phyloP scores from a whole-genome alignment of 1,140 invertebrate species.

The Trachymyrmex cornetzi region DNA sequence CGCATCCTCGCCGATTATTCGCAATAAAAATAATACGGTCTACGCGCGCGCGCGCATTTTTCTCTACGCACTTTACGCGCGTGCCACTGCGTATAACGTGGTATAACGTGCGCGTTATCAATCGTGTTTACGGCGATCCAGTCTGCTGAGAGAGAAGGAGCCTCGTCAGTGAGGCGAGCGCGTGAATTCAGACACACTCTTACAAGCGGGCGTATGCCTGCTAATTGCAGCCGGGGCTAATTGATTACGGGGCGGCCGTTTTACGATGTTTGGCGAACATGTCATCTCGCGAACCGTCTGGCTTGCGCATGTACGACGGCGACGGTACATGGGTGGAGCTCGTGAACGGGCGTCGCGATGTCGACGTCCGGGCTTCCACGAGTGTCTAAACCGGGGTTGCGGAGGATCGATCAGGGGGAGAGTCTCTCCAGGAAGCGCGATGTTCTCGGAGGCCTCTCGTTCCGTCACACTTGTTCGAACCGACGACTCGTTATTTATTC shows the following conservation, averaged over 20 bases:
- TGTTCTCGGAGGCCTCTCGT: background rate
- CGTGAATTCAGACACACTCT: constrained; percentile 11
- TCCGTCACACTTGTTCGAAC: background rate
- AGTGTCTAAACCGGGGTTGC: constrained; percentile 54
- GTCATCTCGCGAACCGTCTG: constrained; percentile 67
- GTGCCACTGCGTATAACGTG: background rate
- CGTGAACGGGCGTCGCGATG: constrained; percentile 70
- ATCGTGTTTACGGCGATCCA: background rate
- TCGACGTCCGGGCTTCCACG: constrained; percentile 71
- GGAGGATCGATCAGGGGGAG: constrained; percentile 62
- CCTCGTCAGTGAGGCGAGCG: background rate
- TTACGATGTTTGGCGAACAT: constrained; percentile 82
- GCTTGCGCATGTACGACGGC: constrained; percentile 72
- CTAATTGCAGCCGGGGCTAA: constrained; percentile 60
- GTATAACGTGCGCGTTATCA: background rate
- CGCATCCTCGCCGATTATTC: background rate
- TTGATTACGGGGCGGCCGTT: constrained; percentile 81
- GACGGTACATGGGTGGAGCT: constrained; percentile 73
- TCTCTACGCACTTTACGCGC: background rate
- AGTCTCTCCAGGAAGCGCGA: constrained; percentile 64
- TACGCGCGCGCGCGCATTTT: background rate
- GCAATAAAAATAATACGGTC: background rate
- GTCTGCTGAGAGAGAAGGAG: background rate
- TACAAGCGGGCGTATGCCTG: constrained; percentile 6
- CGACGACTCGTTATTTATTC: background rate